phyloP scores from a whole-genome alignment of 1,140 invertebrate species.

The Drosophila micromelanica region DNA sequence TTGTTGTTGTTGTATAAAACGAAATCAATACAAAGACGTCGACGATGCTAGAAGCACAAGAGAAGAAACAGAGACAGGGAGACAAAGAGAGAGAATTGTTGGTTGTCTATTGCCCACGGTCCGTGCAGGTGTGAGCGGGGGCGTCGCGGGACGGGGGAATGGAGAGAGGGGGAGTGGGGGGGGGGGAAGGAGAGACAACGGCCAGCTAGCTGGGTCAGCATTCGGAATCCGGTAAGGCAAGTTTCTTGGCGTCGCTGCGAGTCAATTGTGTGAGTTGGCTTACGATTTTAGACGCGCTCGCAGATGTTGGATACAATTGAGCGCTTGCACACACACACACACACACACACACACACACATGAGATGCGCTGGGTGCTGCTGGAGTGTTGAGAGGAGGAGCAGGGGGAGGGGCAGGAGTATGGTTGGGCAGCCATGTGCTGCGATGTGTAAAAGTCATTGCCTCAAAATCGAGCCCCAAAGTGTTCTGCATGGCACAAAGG shows the following conservation, averaged over 20 bases:
- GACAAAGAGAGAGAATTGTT: background rate
- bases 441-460: slow-evolving; percentile 81
- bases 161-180: too few relatives aligned
- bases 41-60: slow-evolving; percentile 17
- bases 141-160: background rate
- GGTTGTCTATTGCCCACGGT: slow-evolving; percentile 47
- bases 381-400: too few relatives aligned
- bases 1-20: slow-evolving; percentile 50
- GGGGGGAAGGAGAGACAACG: background rate
- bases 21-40: slow-evolving; percentile 65
- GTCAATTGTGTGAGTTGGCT: slow-evolving; percentile 72
- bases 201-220: slow-evolving; percentile 54
- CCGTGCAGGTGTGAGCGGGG: slow-evolving; percentile 38
- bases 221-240: slow-evolving; percentile 80
- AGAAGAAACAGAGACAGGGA: background rate
- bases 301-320: slow-evolving; percentile 44
- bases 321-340: slow-evolving; percentile 27
- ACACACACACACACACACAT: slow-evolving; percentile 27
- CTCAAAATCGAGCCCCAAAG: slow-evolving; percentile 59
- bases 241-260: slow-evolving; percentile 68
- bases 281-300: slow-evolving; percentile 65
- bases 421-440: slow-evolving; percentile 61
- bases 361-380: too few relatives aligned
- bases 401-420: background rate
- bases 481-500: slow-evolving; percentile 49